A percentile compares a stretch with the other conserved stretches of the same genome.
Evolutionary conservation across 2,113 vertebrate species (phyloP).

Genomic region (Osmerus mordax): DNA sequence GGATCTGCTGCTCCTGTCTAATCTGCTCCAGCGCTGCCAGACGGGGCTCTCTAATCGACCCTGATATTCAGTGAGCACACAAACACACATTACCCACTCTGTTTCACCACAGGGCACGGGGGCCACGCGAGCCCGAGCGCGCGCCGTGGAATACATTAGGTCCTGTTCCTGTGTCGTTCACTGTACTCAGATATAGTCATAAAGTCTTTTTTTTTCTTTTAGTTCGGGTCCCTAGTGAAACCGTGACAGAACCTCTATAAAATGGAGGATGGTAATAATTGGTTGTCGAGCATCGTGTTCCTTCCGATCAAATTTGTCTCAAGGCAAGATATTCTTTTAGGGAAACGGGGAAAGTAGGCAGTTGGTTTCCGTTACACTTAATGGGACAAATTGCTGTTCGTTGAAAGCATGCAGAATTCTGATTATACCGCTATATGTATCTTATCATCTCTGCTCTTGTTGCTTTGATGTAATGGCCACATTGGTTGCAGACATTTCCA

Average conservation of each 20-base stretch:
- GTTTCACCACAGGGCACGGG: neutral
- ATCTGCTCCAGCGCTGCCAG: conserved; percentile 77
- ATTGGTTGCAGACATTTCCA: conserved; percentile 23
- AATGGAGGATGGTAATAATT: too few relatives aligned
- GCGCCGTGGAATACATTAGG: too few relatives aligned
- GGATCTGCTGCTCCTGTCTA: conserved; percentile 73
- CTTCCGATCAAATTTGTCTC: neutral
- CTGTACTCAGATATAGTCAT: too few relatives aligned
- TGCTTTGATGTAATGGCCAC: conserved; percentile 27
- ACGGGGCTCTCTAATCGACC: conserved; percentile 80
- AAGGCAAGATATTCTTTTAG: neutral
- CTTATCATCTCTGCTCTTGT: conserved; percentile 17
- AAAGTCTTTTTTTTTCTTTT: too few relatives aligned
- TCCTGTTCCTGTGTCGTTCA: too few relatives aligned
- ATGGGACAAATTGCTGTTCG: conserved; percentile 19
- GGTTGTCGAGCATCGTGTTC: neutral
- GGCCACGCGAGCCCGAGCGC: too few relatives aligned
- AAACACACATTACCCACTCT: conserved; percentile 36
- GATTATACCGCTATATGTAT: conserved; percentile 24
- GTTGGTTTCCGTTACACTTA: neutral
- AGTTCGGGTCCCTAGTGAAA: too few relatives aligned
- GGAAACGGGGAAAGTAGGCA: neutral
- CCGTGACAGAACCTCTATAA: too few relatives aligned
- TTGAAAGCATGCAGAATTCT: conserved; percentile 21
- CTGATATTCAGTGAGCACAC: conserved; percentile 85